Evolutionary conservation across 1,140 invertebrate genomes (phyloP).

Genomic region (Drosophila sturtevanti): DNA sequence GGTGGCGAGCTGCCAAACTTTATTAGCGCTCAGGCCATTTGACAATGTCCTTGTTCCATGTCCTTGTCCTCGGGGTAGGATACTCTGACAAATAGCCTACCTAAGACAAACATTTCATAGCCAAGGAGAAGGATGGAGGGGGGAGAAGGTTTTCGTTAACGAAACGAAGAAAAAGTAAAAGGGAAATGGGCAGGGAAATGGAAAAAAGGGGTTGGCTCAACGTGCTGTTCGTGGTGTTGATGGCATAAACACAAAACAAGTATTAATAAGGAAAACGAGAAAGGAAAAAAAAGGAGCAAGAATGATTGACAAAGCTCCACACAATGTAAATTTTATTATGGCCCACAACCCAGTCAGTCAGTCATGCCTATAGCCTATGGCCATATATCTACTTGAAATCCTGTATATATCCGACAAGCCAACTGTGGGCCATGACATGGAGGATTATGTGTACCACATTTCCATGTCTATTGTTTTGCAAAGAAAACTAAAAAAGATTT

Average conservation of each 20-base stretch:
- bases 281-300: constrained; percentile 29
- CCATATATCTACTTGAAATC: neutral
- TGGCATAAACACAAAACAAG: constrained; percentile 57
- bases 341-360: neutral
- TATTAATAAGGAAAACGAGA: constrained; percentile 7
- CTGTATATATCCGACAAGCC: neutral
- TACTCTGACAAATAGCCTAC: constrained; percentile 12
- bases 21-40: constrained; percentile 50
- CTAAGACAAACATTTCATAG: constrained; percentile 44
- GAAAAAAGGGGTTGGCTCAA: constrained; percentile 33
- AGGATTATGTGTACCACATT: neutral
- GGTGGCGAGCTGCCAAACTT: constrained; percentile 63
- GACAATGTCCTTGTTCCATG: constrained; percentile 44
- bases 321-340: neutral
- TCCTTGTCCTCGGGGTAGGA: constrained; percentile 58
- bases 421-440: neutral
- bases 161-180: neutral
- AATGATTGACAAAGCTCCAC: constrained; percentile 60
- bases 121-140: too few relatives aligned
- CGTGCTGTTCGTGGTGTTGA: constrained; percentile 48
- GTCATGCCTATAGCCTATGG: neutral
- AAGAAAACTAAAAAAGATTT: neutral
- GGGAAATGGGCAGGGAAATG: neutral
- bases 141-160: constrained; percentile 24
- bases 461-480: neutral